Evolutionary conservation across 1,140 invertebrate genomes (phyloP), one percentile per base, ranked within the genome.

Genomic region (Caenorhabditis brenneri): DNA sequence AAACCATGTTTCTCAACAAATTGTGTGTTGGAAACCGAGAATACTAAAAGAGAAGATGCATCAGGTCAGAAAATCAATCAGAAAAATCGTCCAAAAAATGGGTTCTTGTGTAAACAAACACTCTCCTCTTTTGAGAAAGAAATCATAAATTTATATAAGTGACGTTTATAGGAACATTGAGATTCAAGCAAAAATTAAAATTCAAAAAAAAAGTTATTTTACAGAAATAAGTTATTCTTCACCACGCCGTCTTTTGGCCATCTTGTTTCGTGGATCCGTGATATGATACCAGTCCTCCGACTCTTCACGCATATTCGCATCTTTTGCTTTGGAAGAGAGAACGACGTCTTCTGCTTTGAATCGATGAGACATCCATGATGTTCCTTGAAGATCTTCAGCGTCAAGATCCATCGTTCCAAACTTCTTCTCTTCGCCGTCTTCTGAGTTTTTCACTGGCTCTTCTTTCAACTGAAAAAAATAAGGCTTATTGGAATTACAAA

Each of bases 251-350:
- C 96, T 92, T 92, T 97, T 96, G 87, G 96, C 98, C 0, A 99
- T 91, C 0, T 95, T 95, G 93, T 98, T 98, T 87, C 97, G 92
- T 0, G 97, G 97, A 92, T 89, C 88, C 69, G 65, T 84, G 82
- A 97, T 96, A 89, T 97, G 96, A 91, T 97, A 99, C 95, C 97
- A 96, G 91, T 98, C 96, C 88, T 96, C 94, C 81, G 94, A 93
- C 36, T 89, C 84, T 6, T 92, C 89, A 91, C 96, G 96, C 5
- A 94, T 95, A 87, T 95, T 98, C 0, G 97, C 97, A 93, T 99
- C 97, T 91, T 97, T 96, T 0, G 97, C 97, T 79, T 96, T 92
- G 22, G 95, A 94, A 0, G 94, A 93, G 84, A 94, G 93, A 12
- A 95, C 94, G 4, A 78, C 58, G 85, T 95, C 94, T 90, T 95